A percentile compares a stretch with the other conserved stretches of the same genome.
Evolutionary conservation across 2,797 vertebrate genomes (phyloP).

Genomic region (Siniperca obscura): DNA sequence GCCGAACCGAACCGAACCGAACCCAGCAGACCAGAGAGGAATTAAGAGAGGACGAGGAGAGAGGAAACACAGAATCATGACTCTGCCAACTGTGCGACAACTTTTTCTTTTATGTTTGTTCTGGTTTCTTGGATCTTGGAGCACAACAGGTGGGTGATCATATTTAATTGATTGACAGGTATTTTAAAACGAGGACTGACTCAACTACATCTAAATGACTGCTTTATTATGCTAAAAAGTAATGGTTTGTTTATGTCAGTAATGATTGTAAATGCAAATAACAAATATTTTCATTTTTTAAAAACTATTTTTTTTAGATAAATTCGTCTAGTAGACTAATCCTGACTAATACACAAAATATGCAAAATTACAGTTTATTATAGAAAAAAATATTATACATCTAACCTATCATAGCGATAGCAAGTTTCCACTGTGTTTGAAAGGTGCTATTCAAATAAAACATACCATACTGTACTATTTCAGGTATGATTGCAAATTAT

Average conservation of each 20-base stretch:
- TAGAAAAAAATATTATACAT: no score
- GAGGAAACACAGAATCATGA: conserved; percentile 53
- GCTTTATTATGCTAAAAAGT: not conserved
- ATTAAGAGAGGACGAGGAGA: not conserved
- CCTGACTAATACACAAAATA: not conserved
- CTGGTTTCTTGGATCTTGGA: conserved; percentile 66
- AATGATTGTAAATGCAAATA: not conserved
- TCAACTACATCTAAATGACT: not conserved
- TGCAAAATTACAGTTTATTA: not conserved
- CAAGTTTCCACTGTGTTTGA: not conserved
- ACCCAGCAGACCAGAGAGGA: not conserved
- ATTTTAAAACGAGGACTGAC: not conserved
- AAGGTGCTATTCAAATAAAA: not conserved
- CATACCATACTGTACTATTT: no score
- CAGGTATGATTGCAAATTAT: not conserved
- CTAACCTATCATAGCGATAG: no score
- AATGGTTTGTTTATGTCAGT: no score
- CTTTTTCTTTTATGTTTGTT: conserved; percentile 71
- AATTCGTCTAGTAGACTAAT: no score
- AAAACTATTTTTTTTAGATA: not conserved
- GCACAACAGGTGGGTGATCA: conserved; percentile 71
- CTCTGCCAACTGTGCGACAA: conserved; percentile 51
- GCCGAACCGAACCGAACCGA: not conserved
- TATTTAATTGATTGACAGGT: not conserved
- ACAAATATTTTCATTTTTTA: not conserved